Evolutionary conservation across 2,797 vertebrate species (phyloP).

Genomic region (Mormyrops attenuatus): DNA sequence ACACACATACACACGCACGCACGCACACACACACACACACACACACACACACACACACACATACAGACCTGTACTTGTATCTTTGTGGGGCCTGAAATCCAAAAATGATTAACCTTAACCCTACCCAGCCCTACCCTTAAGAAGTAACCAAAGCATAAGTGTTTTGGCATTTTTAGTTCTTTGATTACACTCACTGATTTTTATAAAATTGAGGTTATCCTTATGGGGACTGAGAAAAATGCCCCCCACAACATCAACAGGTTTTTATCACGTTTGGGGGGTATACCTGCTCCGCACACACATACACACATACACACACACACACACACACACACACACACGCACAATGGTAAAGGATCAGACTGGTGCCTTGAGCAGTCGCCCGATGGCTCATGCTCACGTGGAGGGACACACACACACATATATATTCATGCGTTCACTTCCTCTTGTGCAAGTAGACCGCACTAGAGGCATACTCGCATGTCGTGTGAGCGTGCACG

Average conservation of each 20-base stretch:
- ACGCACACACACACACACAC: neutral
- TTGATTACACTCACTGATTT: neutral
- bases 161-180: neutral
- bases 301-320: too few relatives aligned
- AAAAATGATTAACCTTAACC: neutral
- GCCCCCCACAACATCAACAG: neutral
- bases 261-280: neutral
- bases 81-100: neutral
- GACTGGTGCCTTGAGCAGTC: neutral
- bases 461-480: neutral
- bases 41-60: neutral
- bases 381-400: neutral
- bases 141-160: neutral
- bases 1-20: too few relatives aligned
- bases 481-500: neutral
- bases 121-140: neutral
- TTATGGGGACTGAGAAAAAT: neutral
- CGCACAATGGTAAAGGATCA: neutral
- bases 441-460: neutral
- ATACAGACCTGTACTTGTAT: neutral
- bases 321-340: neutral
- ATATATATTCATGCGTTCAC: neutral
- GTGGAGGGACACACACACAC: neutral
- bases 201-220: neutral
- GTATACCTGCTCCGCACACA: neutral